Evolutionary conservation across 1,140 invertebrate genomes (phyloP), one percentile per base, ranked within the genome.

Genomic region (Coptotermes formosanus): DNA sequence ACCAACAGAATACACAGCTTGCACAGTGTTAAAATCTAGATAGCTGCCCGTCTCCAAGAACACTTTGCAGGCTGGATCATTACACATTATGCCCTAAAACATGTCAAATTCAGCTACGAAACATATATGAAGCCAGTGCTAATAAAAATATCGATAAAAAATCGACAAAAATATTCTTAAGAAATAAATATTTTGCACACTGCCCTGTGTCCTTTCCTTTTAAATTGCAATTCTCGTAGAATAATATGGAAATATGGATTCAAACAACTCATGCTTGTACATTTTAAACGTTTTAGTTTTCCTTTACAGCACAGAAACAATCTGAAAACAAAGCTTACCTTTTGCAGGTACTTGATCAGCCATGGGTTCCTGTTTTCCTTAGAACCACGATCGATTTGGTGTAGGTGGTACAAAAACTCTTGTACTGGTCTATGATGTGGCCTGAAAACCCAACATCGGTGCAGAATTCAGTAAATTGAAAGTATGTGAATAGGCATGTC

Each of bases 341-440:
- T 89, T 48, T 89, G 85, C 87, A 90, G 92, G 89, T 91, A 92
- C 55, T 92, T 90, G 25, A 87, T 81, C 86, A 90, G 91, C 91
- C 91, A 92, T 0, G 91, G 91, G 87, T 92, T 92, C 30, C 91
- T 87, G 48, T 16, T 83, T 21, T 59, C 81, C 52, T 83, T 64
- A 55, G 82, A 21, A n/a, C 55, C 12, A 64, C 4, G 43, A 21
- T 44, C 19, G 38, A 69, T 30, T 85, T 69, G 45, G 48, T 69
- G 45, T 43, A 85, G 64, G 43, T 85, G 55, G 25, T 85, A 59
- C 30, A 38, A n/a, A 81, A 85, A 85, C 19, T 85, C 85, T 32
- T 38, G 48, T n/a, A 85, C 43, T 69, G 85, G 85, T 85, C 64
- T 32, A 81, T 85, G 85, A 64, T 85, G 55, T 25, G 85, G 52